Evolutionary conservation across 2,888 invertebrate genomes (phyloP).

Genomic region (Antheraea yamamai): DNA sequence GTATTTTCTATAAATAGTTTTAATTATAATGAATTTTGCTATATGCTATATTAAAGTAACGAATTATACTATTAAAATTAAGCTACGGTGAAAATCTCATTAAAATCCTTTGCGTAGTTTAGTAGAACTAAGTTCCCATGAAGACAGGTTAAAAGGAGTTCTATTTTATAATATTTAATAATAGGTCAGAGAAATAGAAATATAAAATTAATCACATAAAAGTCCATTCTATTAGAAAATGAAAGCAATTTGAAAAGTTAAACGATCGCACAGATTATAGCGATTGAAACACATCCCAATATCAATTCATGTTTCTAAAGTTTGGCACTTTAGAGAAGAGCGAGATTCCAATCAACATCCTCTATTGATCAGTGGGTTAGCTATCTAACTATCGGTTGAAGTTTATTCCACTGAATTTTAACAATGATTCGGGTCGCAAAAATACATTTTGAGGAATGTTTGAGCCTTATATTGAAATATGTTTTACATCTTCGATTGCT

Average conservation of each 20-base stretch:
- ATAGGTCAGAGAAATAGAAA: not conserved
- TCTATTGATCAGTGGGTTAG: not conserved
- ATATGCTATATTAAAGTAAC: no score
- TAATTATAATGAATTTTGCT: no score
- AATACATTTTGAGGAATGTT: not conserved
- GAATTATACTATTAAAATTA: no score
- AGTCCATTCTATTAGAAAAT: not conserved
- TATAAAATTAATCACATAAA: not conserved
- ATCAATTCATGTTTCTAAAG: not conserved
- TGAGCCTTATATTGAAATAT: not conserved
- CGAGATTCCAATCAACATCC: not conserved
- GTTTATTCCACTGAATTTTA: not conserved
- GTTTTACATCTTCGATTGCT: not conserved
- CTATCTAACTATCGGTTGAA: not conserved
- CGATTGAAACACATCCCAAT: not conserved
- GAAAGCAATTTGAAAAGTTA: not conserved
- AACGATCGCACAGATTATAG: not conserved
- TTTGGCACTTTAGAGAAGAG: not conserved
- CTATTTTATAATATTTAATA: no score
- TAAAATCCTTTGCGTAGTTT: no score
- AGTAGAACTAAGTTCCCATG: no score
- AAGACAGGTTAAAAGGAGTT: no score
- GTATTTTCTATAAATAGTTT: no score
- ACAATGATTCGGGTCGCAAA: not conserved
- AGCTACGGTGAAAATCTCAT: no score